A percentile compares a stretch with the other conserved stretches of the same genome.
Evolutionary conservation across 2,888 invertebrate genomes (phyloP).

Genomic region (Mechanitis messenoides): DNA sequence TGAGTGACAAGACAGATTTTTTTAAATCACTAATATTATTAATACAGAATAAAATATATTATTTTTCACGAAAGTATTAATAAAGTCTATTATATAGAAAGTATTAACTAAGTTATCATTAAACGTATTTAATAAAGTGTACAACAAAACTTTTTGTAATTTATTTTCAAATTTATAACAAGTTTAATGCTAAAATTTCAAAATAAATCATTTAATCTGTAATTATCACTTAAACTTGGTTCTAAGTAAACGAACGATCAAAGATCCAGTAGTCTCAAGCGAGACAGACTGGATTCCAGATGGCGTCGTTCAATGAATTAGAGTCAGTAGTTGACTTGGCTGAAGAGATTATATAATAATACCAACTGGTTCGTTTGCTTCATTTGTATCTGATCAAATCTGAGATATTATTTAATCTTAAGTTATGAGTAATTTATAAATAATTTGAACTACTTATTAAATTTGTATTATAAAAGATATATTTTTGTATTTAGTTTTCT

Average conservation of each 20-base stretch:
- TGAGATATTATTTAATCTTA: neutral
- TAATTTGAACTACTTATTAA: no score
- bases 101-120: no score
- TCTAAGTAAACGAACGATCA: constrained; percentile 26
- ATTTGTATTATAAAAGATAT: no score
- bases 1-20: no score
- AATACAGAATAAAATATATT: no score
- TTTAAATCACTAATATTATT: no score
- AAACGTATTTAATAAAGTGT: no score
- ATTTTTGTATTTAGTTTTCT: no score
- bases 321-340: constrained; percentile 47
- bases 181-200: neutral
- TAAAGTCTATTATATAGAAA: no score
- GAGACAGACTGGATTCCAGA: constrained; percentile 62
- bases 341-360: constrained; percentile 45
- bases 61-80: no score
- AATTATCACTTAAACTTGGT: constrained; percentile 12
- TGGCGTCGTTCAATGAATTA: constrained; percentile 56
- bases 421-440: no score
- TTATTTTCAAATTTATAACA: neutral
- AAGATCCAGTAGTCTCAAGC: constrained; percentile 38
- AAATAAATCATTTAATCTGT: neutral
- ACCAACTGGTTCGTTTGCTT: constrained; percentile 2
- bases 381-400: constrained; percentile 2
- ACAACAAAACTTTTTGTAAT: no score